Evolutionary conservation across 2,797 vertebrate genomes (phyloP), one percentile per base, ranked within the genome.

Genomic region (Melanogrammus aeglefinus): DNA sequence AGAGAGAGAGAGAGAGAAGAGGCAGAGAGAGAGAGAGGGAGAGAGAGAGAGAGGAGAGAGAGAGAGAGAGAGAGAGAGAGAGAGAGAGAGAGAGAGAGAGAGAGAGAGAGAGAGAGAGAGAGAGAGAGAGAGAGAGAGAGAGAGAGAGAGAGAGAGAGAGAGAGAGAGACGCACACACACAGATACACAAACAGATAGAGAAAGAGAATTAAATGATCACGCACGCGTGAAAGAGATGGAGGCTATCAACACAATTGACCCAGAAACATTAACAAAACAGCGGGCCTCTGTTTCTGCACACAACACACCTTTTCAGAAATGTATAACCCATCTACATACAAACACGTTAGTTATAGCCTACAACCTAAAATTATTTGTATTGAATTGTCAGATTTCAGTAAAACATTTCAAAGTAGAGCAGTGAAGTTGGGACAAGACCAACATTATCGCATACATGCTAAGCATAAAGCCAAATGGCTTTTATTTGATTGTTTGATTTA

Each of bases 111-210:
- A 57, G 18, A 57, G 51, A 21, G 51, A 57, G 51, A n/a, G 76
- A 76, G 75, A 76, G 83, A 85, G 86, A 77, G 83, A 80, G 80
- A 27, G 57, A 27, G 57, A 66, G 57, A 66, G 57, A 66, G 57
- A 66, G 57, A 24, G 57, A 66, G 57, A 81, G 24, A 84, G 38
- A 39, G 66, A 82, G 36, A 80, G 24, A 73, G 77, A 76, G 78
- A 47, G 73, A 27, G 81, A 77, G 85, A 83, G 1, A 8, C 4
- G 24, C 6, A 63, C 13, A 57, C 18, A 57, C 47, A 21, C 47
- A 57, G 16, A 57, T 18, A 57, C 16, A 57, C 47, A 57, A 4
- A 18, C 16, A 63, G 5, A n/a, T 0, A 63, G 57, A 63, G 9
- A 69, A n/a, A 69, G 24, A 69, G n/a, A 6, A n/a, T 63, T 63